phyloP scores from a whole-genome alignment of 1,140 invertebrate genomes.

The Cotesia typhae region DNA sequence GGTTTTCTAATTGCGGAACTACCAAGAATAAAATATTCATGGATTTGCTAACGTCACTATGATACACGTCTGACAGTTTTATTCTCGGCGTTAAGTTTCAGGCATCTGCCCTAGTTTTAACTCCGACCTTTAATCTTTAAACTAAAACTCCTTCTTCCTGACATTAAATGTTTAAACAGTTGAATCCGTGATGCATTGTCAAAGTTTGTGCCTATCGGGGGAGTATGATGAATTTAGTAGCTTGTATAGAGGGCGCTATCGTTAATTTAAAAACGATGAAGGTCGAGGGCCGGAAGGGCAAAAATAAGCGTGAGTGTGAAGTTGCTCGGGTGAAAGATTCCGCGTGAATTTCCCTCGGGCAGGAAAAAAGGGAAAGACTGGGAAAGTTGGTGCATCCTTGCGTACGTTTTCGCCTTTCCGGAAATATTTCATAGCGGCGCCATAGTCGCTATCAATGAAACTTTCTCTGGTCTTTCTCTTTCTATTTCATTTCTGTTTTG shows the following conservation, averaged over 20 bases:
- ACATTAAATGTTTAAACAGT: slow-evolving; percentile 12
- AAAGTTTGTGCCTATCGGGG: too few species aligned
- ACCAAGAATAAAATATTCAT: slow-evolving; percentile 19
- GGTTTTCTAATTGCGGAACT: slow-evolving; percentile 10
- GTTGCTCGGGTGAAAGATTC: slow-evolving; percentile 32
- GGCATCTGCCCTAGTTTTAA: slow-evolving; percentile 8
- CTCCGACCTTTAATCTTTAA: slow-evolving; percentile 11
- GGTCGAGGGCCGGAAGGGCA: slow-evolving; percentile 14
- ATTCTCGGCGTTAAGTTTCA: slow-evolving; percentile 1
- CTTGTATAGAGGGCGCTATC: too few species aligned
- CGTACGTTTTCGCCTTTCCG: slow-evolving; percentile 55
- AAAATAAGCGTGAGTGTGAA: slow-evolving; percentile 26
- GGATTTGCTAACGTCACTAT: slow-evolving; percentile 3
- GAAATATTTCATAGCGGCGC: slow-evolving; percentile 61
- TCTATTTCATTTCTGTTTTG: slow-evolving; percentile 14
- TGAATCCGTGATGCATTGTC: slow-evolving; percentile 9
- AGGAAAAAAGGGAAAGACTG: slow-evolving; percentile 23
- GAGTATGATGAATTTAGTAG: too few species aligned
- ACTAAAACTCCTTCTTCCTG: neutral
- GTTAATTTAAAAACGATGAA: too few species aligned
- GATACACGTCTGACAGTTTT: slow-evolving; percentile 20
- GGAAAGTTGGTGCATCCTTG: slow-evolving; percentile 23
- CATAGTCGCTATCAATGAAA: slow-evolving; percentile 20
- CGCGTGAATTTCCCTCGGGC: slow-evolving; percentile 31
- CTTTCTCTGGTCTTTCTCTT: slow-evolving; percentile 4